Evolutionary conservation across 2,797 vertebrate genomes (phyloP), one percentile per base, ranked within the genome.

Genomic region (Scolopax rusticola): DNA sequence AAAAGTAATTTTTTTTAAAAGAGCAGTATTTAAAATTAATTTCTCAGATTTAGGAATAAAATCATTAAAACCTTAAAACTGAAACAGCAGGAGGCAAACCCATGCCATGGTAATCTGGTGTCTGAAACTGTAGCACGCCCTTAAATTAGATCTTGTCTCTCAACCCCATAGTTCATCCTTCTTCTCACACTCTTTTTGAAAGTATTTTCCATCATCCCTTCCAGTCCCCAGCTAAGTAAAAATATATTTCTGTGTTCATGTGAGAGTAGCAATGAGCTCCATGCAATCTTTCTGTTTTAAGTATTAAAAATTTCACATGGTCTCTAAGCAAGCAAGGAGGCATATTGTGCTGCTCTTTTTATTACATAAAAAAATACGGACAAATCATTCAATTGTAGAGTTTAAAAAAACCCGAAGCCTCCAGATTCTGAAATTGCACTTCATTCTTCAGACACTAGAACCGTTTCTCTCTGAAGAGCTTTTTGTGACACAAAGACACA

Each of bases 271-370:
- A 93, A 48, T 84, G 40, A 96, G 60, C 45, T 80, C 60, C 40
- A 4, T 47, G 48, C 15, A 67, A 41, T 47, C 36, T 85, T 78
- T 56, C 59, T 68, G 59, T 6, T 87, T 95, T 82, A 90, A 94
- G 65, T 64, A 93, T 87, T 85, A 95, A 94, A 91, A 79, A 89
- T 70, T 50, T 76, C 79, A 86, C 90, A 88, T 36, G n/a, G 32
- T 70, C 71, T 95, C 83, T 48, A 81, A 84, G 90, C 38, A 84
- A 79, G 61, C 56, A 65, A 95, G 28, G 28, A 53, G 36, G 27
- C 14, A 32, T 64, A 93, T 67, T 94, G 50, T 73, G 43, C 65
- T 94, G 48, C 43, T 85, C 47, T 81, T 63, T 89, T 86, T 71
- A 70, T 89, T 73, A 32, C 18, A 74, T 32, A 70, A 93, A 94